A percentile compares a stretch with the other conserved stretches of the same genome.
These are phyloP conservation scores for Drosophila eohydei DNA, from an alignment of 2,888 invertebrate genomes.

Conservation along the genomic window DNA sequence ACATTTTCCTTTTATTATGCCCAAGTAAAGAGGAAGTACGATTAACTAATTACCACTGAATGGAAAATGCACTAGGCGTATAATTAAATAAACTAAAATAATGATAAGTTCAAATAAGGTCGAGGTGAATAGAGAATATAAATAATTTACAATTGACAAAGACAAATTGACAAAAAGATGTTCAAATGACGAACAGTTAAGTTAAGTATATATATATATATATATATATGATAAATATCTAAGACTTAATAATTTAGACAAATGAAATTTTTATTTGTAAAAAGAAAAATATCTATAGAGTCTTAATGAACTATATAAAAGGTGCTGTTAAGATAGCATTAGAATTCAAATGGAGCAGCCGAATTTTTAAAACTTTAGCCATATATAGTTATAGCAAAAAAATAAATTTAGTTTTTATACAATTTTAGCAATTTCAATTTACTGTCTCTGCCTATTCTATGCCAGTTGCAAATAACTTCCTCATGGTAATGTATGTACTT, in stretches of 20 bases:
- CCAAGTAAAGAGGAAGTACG: constrained; percentile 56
- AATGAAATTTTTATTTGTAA: background rate
- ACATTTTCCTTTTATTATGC: constrained; percentile 53
- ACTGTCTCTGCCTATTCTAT: background rate
- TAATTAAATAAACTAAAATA: constrained; percentile 56
- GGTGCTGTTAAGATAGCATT: background rate
- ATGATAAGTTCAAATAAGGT: constrained; percentile 5
- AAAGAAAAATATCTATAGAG: background rate
- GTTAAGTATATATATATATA: background rate
- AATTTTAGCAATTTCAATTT: background rate
- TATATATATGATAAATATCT: too few species aligned
- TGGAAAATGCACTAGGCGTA: constrained; percentile 23
- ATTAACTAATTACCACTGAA: constrained; percentile 44
- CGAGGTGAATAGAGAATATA: background rate
- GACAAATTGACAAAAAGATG: background rate
- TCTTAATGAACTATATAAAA: background rate
- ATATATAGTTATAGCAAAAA: background rate
- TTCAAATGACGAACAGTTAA: background rate
- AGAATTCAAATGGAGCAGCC: background rate
- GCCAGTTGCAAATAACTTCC: constrained; percentile 48
- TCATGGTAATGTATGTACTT: constrained; percentile 47
- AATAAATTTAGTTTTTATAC: background rate
- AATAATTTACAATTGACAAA: background rate
- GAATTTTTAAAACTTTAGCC: too few species aligned
- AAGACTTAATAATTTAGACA: too few species aligned